Evolutionary conservation across 2,888 invertebrate genomes (phyloP), one percentile per base, ranked within the genome.

Genomic region (Pterobdella sp.): DNA sequence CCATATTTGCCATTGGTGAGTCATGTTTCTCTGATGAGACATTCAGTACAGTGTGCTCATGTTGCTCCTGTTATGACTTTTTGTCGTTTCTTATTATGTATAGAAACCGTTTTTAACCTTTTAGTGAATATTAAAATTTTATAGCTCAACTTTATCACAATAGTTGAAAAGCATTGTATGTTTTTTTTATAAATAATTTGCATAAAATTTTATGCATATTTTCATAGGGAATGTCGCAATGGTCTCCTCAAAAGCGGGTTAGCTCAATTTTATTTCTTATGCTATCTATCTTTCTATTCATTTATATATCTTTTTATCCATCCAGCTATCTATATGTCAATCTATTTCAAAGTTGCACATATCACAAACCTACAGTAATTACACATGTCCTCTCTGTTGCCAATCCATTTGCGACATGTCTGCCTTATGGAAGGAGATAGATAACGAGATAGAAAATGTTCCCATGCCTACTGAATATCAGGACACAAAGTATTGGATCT

Each of bases 331-430:
- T n/a, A n/a, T n/a, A n/a, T n/a, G n/a, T n/a, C n/a, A n/a, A n/a
- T n/a, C n/a, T n/a, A n/a, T n/a, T n/a, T n/a, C n/a, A n/a, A n/a
- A n/a, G n/a, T n/a, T n/a, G n/a, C n/a, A n/a, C n/a, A n/a, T n/a
- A n/a, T n/a, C n/a, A n/a, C n/a, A n/a, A n/a, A n/a, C n/a, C n/a
- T n/a, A 7, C 76, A 93, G 93, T 0, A 91, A 91, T 84, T 93
- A 91, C 82, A 90, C 91, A 35, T 93, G 93, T 81, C 93, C 93
- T 56, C 89, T 90, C 18, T 94, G 93, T 84, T 91, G 91, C 84
- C 90, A 90, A 60, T 92, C 92, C 76, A 88, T 93, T 84, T 88
- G 91, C 78, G 90, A 93, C 80, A 93, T 93, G 93, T 86, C 89
- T 26, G 86, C 85, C 76, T 87, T 91, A 60, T 92, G 92, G 92